phyloP scores from a whole-genome alignment of 2,113 vertebrate genomes.

The Haplotaxodon microlepis region DNA sequence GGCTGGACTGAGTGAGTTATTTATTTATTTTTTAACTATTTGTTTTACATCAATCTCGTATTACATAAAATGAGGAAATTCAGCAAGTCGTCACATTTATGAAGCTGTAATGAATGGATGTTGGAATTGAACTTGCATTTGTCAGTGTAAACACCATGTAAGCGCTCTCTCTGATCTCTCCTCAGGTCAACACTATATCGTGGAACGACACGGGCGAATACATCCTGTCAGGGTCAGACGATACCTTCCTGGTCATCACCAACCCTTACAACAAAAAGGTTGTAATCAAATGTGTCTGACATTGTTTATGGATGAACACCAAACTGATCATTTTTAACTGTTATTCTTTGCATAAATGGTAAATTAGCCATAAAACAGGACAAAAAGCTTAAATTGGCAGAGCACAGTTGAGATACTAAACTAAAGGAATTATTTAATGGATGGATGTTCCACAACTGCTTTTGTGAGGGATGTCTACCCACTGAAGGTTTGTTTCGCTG shows the following conservation, averaged over 20 bases:
- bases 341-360: neutral
- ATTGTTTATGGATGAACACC: neutral
- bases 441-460: neutral
- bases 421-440: neutral
- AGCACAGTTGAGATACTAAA: neutral
- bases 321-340: neutral
- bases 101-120: neutral
- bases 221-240: constrained; percentile 95
- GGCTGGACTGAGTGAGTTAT: neutral
- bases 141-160: neutral
- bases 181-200: constrained; percentile 96
- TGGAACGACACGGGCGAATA: constrained; percentile 98
- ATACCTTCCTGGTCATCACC: constrained; percentile 93
- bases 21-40: neutral
- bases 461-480: neutral
- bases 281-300: neutral
- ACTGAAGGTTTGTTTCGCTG: neutral
- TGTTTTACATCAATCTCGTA: neutral
- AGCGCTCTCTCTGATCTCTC: neutral
- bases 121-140: neutral
- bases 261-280: constrained; percentile 97
- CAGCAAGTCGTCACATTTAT: neutral
- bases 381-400: neutral
- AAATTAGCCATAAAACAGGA: neutral
- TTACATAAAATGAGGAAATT: neutral